Evolutionary conservation across 2,113 vertebrate genomes (phyloP).

Genomic region (Bos indicus): DNA sequence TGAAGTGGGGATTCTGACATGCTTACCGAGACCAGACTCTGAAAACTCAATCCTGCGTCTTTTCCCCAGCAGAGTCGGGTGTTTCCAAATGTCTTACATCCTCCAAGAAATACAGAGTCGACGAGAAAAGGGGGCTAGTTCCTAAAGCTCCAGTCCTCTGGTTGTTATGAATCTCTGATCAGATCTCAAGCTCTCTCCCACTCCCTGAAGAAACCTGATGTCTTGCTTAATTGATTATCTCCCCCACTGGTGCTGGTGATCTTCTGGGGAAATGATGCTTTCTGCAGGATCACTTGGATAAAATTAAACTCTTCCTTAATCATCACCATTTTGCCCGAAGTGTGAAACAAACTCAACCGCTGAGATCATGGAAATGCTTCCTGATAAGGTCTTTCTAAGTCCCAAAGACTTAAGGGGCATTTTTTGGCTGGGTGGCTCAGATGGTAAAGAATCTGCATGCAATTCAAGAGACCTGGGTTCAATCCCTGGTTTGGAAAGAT

Average conservation of each 20-base stretch:
- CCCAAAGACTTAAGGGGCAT: neutral
- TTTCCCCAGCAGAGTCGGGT: neutral
- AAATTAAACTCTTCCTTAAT: neutral
- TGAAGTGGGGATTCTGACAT: neutral
- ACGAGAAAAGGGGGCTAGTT: neutral
- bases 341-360: neutral
- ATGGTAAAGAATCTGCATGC: neutral
- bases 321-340: neutral
- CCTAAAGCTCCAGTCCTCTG: neutral
- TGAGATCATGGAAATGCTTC: neutral
- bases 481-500: neutral
- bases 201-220: rapidly evolving
- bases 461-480: neutral
- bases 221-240: neutral
- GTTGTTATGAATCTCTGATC: neutral
- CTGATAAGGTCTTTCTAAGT: neutral
- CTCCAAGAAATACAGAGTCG: neutral
- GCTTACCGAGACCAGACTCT: neutral
- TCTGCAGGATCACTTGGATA: neutral
- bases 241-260: neutral
- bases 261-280: neutral
- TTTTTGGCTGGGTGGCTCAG: neutral
- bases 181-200: neutral
- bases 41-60: neutral
- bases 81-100: neutral